A percentile compares a stretch with the other conserved stretches of the same genome.
Conservation (phyloP, 2,113 vertebrate genomes). For the Bubo blakistoni region DNA sequence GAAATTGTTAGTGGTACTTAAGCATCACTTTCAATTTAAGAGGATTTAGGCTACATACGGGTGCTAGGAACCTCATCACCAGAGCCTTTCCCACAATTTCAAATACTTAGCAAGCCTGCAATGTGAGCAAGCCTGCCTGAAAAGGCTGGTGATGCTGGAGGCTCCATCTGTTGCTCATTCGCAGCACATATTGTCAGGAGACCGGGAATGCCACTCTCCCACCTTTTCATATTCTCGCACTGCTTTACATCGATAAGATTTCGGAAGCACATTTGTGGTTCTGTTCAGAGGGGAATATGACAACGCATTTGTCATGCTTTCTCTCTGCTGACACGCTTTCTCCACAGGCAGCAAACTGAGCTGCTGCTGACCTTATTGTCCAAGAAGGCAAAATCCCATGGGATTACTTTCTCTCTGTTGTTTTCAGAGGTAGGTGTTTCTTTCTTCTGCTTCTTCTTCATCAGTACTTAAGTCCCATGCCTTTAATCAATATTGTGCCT, state of each 20-base stretch:
- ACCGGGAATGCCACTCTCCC: background rate
- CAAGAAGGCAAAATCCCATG: background rate
- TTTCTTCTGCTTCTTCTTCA: background rate
- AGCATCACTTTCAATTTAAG: background rate
- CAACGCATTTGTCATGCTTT: background rate
- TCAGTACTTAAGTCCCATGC: background rate
- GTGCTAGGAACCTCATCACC: background rate
- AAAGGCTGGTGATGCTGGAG: background rate
- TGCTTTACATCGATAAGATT: background rate
- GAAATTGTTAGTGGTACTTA: background rate
- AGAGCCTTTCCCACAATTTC: background rate
- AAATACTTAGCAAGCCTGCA: background rate
- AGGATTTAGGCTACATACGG: background rate
- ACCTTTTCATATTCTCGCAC: background rate
- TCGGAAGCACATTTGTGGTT: background rate
- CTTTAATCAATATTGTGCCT: background rate
- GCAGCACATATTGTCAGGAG: background rate
- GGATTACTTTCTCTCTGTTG: background rate
- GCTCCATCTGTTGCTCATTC: conserved; percentile 19
- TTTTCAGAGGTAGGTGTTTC: background rate
- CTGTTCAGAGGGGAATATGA: background rate
- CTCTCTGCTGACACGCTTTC: background rate
- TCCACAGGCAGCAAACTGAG: background rate
- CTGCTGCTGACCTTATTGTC: background rate
- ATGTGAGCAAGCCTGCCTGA: background rate